A percentile compares a stretch with the other conserved stretches of the same genome.
phyloP scores from a whole-genome alignment of 2,888 invertebrate species.

The Globia sparganii region DNA sequence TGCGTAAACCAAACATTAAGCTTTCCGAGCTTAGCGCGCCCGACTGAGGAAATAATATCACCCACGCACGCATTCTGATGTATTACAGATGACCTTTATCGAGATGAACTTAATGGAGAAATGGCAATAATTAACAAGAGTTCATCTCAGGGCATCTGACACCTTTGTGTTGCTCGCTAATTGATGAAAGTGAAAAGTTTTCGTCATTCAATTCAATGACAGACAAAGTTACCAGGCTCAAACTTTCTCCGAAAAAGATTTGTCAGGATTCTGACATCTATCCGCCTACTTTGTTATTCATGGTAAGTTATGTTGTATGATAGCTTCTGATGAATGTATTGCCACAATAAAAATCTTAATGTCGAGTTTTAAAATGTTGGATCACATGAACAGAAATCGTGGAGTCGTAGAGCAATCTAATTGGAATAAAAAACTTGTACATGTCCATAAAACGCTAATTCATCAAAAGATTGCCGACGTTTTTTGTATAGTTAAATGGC shows the following conservation, averaged over 20 bases:
- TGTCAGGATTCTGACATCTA: constrained; percentile 49
- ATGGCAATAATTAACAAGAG: constrained; percentile 64
- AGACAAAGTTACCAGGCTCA: constrained; percentile 46
- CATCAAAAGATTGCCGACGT: constrained; percentile 46
- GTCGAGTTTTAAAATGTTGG: constrained; percentile 17
- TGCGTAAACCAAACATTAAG: constrained; percentile 71
- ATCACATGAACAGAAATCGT: constrained; percentile 18
- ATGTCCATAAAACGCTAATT: constrained; percentile 52
- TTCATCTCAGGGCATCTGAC: constrained; percentile 60
- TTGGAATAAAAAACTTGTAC: constrained; percentile 48
- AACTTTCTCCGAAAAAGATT: constrained; percentile 67
- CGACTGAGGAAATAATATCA: constrained; percentile 54
- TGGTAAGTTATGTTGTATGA: constrained; percentile 16
- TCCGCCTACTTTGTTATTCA: constrained; percentile 41
- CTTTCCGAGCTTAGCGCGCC: constrained; percentile 45
- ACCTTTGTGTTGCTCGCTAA: constrained; percentile 58
- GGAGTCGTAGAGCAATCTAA: constrained; percentile 7
- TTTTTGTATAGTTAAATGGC: constrained; percentile 50
- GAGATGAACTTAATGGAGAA: constrained; percentile 45
- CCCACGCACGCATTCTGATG: constrained; percentile 67
- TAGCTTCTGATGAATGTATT: constrained; percentile 13
- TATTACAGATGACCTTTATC: constrained; percentile 53
- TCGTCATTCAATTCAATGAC: constrained; percentile 62
- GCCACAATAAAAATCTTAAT: background rate
- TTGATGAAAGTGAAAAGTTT: constrained; percentile 69